Conservation (phyloP, 1,140 invertebrate species). For the Atta colombica region DNA sequence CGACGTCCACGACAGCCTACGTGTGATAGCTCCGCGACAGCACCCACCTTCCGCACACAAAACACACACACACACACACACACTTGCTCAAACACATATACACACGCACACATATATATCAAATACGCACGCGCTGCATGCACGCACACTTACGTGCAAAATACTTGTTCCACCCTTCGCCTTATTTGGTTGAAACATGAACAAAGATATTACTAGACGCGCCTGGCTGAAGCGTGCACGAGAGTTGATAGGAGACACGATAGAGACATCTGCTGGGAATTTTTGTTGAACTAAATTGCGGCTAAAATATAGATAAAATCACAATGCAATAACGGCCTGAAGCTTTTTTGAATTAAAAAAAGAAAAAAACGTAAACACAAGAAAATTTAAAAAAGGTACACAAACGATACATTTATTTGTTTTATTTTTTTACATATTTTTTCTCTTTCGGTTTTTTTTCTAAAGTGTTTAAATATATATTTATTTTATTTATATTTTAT, state of each 20-base stretch:
- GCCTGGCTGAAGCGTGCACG: background rate
- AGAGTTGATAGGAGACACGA: no score
- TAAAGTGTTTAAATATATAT: background rate
- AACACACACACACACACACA: background rate
- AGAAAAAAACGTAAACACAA: background rate
- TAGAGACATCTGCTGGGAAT: no score
- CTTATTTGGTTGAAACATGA: conserved; percentile 80
- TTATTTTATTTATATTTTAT: no score
- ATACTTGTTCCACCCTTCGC: conserved; percentile 81
- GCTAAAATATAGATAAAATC: background rate
- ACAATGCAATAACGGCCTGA: background rate
- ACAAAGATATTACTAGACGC: conserved; percentile 38
- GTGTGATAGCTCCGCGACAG: conserved; percentile 65
- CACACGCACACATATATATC: no score
- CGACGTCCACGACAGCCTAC: conserved; percentile 54
- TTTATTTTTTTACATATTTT: background rate
- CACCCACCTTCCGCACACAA: conserved; percentile 36
- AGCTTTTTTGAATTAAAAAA: no score
- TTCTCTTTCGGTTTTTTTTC: background rate
- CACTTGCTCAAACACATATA: no score
- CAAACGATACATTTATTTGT: no score
- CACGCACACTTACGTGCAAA: background rate
- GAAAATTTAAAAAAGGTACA: background rate
- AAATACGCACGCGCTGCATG: background rate
- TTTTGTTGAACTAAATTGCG: background rate